Base-by-base conservation (phyloP, 2,113 vertebrate genomes). In the Willisornis vidua region DNA sequence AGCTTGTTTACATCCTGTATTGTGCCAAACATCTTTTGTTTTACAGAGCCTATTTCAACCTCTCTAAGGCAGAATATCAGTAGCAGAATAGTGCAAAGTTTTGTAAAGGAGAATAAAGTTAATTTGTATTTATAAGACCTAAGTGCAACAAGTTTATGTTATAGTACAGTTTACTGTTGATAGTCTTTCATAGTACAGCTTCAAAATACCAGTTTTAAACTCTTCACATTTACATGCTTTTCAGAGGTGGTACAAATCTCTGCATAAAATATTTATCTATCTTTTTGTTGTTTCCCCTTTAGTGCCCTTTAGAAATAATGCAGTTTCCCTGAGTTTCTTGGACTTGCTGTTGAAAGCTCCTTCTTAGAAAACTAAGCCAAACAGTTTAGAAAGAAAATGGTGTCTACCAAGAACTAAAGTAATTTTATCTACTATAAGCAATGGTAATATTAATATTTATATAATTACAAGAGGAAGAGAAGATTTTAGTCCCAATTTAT, bases 1-100 rank as follows among this genome's bases (percentile, higher is more conserved):
- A 55, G 22, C 58, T 97, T 95, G 78, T 87, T 91, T 96, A 49
- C n/a, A 72, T 63, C 35, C 48, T 94, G 39, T 29, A 43, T 91
- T 90, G 59, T 61, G 73, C 19, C 25, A 62, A 81, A 48, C 23
- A 39, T 39, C 18, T 52, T 93, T 91, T 92, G 46, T 77, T 85
- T 89, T 90, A 65, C 49, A 58, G 16, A 22, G 19, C 25, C 33
- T 85, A 16, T 52, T 89, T 92, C 54, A 66, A 31, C 49, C 58
- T n/a, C 39, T 52, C 3, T 49, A 63, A 73, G 86, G 20, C 8
- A 88, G 23, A 85, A n/a, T 75, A 90, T 29, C 29, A 71, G 11
- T 76, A 57, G 81, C 48, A 68, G 58, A 72, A 37, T 9, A 82
- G 82, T 66, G 51, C 48, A 68, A 75, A 89, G 74, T 88, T 92